Evolutionary conservation across 1,140 invertebrate species (phyloP), one percentile per base, ranked within the genome.

Genomic region (Magallana angulata): DNA sequence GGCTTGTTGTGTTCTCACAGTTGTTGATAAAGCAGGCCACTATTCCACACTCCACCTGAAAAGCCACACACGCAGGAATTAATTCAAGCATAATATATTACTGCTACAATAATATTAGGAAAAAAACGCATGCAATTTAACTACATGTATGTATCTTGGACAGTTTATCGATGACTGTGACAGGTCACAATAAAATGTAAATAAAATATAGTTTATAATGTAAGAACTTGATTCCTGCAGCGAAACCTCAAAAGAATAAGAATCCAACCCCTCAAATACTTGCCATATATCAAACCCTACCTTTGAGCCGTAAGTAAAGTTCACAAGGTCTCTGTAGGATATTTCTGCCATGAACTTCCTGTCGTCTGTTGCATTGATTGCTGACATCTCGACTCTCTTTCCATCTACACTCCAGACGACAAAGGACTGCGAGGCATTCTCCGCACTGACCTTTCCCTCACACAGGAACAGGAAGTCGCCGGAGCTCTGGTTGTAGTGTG

Each of bases 41-140:
- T 58, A 92, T 36, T 9, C 88, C 88, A 89, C 92, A 92, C 2
- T 90, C 68, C 62, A 92, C 88, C 92, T 92, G 48, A 4, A 90
- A 89, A 76, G 11, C n/a, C 30, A 85, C 9, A 82, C 14, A 57
- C 1, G 62, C 5, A 48, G 36, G 36, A 48, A 48, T 48, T 48
- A 48, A 48, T 48, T 48, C 2, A 48, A 48, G 3, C 36, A 48
- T 5, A 48, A 48, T 2, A 48, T 2, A 48, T 48, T 48, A 48
- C 2, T 48, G 36, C 5, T 48, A 48, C 36, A 48, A 48, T 48
- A 48, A 48, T 4, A 48, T 48, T 2, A 5, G 5, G 5, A 3
- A 48, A 48, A 48, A 48, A 48, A 48, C 5, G 36, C 36, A 48
- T 48, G 36, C 36, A 48, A 48, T 48, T 48, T 5, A 48, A 48